These are phyloP conservation scores for Smutsia temminckii DNA, from an alignment of 2,797 vertebrate species.

Conservation along the genomic window DNA sequence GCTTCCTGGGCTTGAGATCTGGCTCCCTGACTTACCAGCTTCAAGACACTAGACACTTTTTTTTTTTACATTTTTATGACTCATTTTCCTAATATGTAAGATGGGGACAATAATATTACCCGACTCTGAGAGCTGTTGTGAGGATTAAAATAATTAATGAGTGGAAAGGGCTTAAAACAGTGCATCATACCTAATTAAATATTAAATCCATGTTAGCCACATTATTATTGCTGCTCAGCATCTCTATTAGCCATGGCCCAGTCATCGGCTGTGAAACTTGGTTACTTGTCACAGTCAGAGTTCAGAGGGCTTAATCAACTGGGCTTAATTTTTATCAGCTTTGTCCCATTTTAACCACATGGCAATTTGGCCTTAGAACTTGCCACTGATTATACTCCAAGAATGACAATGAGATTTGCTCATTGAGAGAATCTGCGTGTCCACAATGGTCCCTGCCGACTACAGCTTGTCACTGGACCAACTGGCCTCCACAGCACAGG, in stretches of 20 bases:
- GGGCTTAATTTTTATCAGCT: not conserved
- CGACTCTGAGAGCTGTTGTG: not conserved
- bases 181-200: not conserved
- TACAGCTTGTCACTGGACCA: not conserved
- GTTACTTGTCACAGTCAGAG: not conserved
- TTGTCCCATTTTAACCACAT: not conserved
- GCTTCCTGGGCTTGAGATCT: not conserved
- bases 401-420: not conserved
- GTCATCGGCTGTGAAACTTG: not conserved
- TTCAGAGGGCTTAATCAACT: not conserved
- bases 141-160: not conserved
- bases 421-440: not conserved
- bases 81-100: not conserved
- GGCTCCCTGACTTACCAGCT: not conserved
- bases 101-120: not conserved
- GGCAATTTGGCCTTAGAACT: not conserved
- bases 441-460: not conserved
- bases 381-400: not conserved
- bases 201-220: not conserved
- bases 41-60: not conserved
- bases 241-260: not conserved
- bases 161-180: not conserved
- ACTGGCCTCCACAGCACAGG: not conserved
- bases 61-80: not conserved
- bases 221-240: not conserved